Conservation (phyloP, 2,797 vertebrate genomes). For the Urosaurus nigricauda region DNA sequence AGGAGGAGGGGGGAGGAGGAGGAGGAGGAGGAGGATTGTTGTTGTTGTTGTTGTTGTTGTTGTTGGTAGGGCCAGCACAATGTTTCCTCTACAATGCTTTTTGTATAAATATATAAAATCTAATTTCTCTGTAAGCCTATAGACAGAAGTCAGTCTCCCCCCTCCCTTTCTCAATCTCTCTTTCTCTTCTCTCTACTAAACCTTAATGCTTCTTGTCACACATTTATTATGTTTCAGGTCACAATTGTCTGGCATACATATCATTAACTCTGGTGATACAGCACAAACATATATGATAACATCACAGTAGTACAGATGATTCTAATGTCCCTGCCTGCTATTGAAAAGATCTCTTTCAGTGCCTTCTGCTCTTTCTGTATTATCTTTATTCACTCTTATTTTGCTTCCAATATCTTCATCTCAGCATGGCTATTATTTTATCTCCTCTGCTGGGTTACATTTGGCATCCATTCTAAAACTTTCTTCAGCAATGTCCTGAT, state of each 20-base stretch:
- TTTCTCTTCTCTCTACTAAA: not conserved
- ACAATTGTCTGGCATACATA: not conserved
- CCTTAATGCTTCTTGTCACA: not conserved
- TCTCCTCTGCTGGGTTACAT: constrained; percentile 29
- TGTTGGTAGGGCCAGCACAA: no score
- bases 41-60: no score
- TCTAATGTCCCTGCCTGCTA: constrained; percentile 49
- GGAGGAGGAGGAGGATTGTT: no score
- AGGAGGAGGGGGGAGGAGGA: no score
- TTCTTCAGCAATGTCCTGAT: constrained; percentile 41
- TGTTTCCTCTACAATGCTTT: no score
- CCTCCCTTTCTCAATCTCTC: not conserved
- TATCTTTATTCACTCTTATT: constrained; percentile 28
- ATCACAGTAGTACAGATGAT: constrained; percentile 49
- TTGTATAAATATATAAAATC: not conserved
- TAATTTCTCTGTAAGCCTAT: not conserved
- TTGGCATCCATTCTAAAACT: constrained; percentile 46
- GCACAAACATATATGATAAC: not conserved
- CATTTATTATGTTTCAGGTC: not conserved
- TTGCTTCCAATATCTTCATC: constrained; percentile 27
- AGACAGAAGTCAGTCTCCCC: not conserved
- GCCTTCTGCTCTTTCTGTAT: constrained; percentile 40
- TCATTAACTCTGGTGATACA: not conserved
- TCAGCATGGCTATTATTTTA: constrained; percentile 15
- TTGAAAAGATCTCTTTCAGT: constrained; percentile 41